Base-by-base conservation (phyloP, 2,113 vertebrate genomes). In the Tachysurus vachellii region DNA sequence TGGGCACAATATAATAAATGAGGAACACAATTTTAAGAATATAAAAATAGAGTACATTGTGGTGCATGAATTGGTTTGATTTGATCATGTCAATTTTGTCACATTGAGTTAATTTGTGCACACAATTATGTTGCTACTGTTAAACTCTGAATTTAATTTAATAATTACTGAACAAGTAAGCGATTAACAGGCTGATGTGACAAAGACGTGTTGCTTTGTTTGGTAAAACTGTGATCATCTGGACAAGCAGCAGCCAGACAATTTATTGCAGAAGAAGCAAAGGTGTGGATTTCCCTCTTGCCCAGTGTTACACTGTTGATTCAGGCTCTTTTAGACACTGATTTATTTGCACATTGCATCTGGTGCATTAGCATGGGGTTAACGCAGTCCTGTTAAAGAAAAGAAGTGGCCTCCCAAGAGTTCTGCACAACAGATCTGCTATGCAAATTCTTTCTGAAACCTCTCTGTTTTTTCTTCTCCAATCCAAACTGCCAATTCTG, bases 291-390 rank as follows among this genome's bases (percentile, higher is more conserved):
- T 89, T 36, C 89, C 85, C 89, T 90, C 80, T 85, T 80, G 92
- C 92, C 92, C 87, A 82, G 88, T 92, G 89, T 89, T 89, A 88
- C 87, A 88, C 93, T 93, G 47, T 50, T 50, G 88, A 88, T 86
- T 86, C 92, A 93, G 88, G 88, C 89, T 87, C 88, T 92, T 91
- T 92, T 93, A 93, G 92, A 89, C 90, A 88, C 90, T 91, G 91
- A 93, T 93, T 94, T 95, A 94, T 92, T 92, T 91, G 88, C 90
- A 87, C 92, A 93, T 90, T 92, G 91, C 93, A 94, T 93, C 93
- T 94, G 93, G 90, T 92, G 77, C 90, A 92, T 95, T 94, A 94
- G 92, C 93, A 93, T 92, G 92, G 88, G 90, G 90, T 93, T 94
- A 93, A 94, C 93, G 91, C 92, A 76, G 84, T 90, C 92, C 91